These are phyloP conservation scores for Deilephila porcellus DNA, from an alignment of 2,888 invertebrate genomes.

Conservation along the genomic window DNA sequence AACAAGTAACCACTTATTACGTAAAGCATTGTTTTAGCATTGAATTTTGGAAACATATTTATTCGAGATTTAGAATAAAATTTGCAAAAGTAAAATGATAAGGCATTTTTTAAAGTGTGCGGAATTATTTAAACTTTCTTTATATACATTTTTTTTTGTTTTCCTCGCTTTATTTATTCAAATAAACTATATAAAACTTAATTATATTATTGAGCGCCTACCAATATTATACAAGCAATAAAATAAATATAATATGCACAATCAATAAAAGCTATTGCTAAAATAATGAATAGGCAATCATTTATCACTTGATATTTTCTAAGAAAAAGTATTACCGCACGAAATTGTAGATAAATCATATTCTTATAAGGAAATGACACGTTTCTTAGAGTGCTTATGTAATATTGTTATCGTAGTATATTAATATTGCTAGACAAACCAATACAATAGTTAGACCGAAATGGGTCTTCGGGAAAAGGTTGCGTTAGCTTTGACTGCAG, in stretches of 20 bases:
- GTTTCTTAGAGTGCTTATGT: constrained; percentile 38
- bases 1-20: too few relatives aligned
- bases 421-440: constrained; percentile 43
- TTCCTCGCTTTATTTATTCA: too few relatives aligned
- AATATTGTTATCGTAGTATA: constrained; percentile 38
- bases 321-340: constrained; percentile 14
- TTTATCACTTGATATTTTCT: not conserved
- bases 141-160: too few relatives aligned
- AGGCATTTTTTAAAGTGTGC: too few relatives aligned
- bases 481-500: constrained; percentile 48
- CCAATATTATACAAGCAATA: not conserved
- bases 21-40: too few relatives aligned
- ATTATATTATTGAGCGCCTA: not conserved
- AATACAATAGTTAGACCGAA: constrained; percentile 43
- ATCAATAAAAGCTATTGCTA: not conserved
- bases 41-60: too few relatives aligned
- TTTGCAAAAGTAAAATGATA: too few relatives aligned
- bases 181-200: too few relatives aligned
- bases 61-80: too few relatives aligned
- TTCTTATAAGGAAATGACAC: constrained; percentile 39
- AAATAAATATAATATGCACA: not conserved
- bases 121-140: too few relatives aligned
- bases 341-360: constrained; percentile 32
- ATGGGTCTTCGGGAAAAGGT: constrained; percentile 65
- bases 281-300: not conserved